Base-by-base conservation (phyloP, 2,797 vertebrate species). In the Gymnothorax reevesii region DNA sequence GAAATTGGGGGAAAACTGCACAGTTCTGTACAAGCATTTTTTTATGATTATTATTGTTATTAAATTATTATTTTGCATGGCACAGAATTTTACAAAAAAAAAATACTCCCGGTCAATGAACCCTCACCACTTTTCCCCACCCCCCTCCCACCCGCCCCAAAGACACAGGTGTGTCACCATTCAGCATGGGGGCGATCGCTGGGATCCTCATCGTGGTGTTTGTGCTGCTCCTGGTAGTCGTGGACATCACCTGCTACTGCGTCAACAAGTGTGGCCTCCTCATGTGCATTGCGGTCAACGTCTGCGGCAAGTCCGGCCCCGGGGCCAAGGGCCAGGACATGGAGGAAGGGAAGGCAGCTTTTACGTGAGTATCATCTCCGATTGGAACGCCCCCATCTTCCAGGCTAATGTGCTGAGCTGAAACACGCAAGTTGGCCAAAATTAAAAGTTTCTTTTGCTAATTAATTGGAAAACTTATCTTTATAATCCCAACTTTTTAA, bases 161-260 rank as follows among this genome's bases (percentile, higher is more conserved):
- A 99, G 98, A 97, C 92, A 89, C 95, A 73, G 97, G 95, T 80
- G 95, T 96, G 0, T 84, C 96, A 0, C 95, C 95, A 64, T 94
- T 99, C 89, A 96, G 97, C 93, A 97, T 97, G 0, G 97, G 97
- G 57, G 95, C 97, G 92, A 97, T 99, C 84, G 97, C 98, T 79
- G 98, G 98, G 87, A 98, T 99, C 91, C 97, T 99, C 42, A 96
- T 99, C 3, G 95, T 99, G 69, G 95, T 95, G 64, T 99, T 99
- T 15, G 91, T 98, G 86, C 95, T 99, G 84, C 95, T 99, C 86
- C 95, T 99, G 92, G 97, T 99, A 93, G 97, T 96, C 0, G 97
- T 99, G 91, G 98, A 99, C 57, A 95, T 98, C 94, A 98, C 97
- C 93, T 99, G 99, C 94, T 99, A 97, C 95, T 99, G 99, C 95